Evolutionary conservation across 1,140 invertebrate species (phyloP).

Genomic region (Drosophila rhopaloa): DNA sequence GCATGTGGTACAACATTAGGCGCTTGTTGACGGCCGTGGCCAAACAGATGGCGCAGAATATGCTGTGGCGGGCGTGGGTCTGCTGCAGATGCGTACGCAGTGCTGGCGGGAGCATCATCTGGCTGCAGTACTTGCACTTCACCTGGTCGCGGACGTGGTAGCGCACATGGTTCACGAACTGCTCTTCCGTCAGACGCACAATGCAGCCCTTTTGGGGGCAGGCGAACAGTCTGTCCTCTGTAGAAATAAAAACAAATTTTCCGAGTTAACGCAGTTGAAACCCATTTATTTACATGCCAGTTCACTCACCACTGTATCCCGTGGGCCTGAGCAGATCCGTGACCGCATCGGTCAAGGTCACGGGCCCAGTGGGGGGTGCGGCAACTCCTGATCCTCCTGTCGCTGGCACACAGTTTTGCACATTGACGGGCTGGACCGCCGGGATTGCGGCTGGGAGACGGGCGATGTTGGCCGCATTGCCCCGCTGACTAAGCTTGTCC

Average conservation of each 20-base stretch:
- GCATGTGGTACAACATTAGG: slow-evolving; percentile 50
- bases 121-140: slow-evolving; percentile 40
- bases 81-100: slow-evolving; percentile 41
- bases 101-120: background rate
- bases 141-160: slow-evolving; percentile 43
- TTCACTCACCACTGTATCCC: slow-evolving; percentile 43
- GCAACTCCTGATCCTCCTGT: background rate
- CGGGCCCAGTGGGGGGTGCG: too few relatives aligned
- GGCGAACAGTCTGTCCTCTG: slow-evolving; percentile 44
- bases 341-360: slow-evolving; percentile 5
- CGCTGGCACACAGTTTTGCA: too few relatives aligned
- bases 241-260: background rate
- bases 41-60: slow-evolving; percentile 56
- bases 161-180: slow-evolving; percentile 50
- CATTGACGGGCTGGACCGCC: too few relatives aligned
- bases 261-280: too few relatives aligned
- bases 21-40: slow-evolving; percentile 44
- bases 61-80: slow-evolving; percentile 38
- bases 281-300: background rate
- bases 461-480: background rate
- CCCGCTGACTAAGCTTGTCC: slow-evolving; percentile 30
- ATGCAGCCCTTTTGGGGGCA: slow-evolving; percentile 52
- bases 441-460: background rate
- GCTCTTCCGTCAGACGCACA: slow-evolving; percentile 19
- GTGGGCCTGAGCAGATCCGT: slow-evolving; percentile 27